Conservation (phyloP, 2,888 invertebrate genomes). For the Macrophya annulata region DNA sequence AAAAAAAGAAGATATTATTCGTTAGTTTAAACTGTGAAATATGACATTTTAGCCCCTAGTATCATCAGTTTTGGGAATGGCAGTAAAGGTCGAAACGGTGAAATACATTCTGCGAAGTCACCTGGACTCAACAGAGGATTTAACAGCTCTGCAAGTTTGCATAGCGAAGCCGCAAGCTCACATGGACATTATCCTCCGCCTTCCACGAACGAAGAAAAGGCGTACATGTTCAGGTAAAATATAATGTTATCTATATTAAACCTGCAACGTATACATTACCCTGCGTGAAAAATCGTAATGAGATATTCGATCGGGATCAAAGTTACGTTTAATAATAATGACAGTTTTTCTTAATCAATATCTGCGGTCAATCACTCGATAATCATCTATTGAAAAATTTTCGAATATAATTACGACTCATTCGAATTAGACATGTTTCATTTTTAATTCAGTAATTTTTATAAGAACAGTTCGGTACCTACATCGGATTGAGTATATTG, state of each 20-base stretch:
- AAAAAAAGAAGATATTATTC: background rate
- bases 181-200: slow-evolving; percentile 67
- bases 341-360: background rate
- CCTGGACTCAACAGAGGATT: slow-evolving; percentile 39
- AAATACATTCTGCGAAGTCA: slow-evolving; percentile 35
- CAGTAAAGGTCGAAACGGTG: slow-evolving; percentile 13
- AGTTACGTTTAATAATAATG: slow-evolving; percentile 11
- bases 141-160: slow-evolving; percentile 54
- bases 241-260: background rate
- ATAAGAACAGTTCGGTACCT: no score
- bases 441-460: background rate
- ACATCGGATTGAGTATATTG: no score
- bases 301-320: slow-evolving; percentile 8
- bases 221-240: slow-evolving; percentile 75
- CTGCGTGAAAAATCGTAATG: background rate
- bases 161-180: slow-evolving; percentile 56
- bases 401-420: background rate
- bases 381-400: background rate
- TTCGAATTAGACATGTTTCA: background rate
- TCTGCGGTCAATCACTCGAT: background rate
- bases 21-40: background rate
- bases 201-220: slow-evolving; percentile 74
- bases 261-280: background rate
- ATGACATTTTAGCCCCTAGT: slow-evolving; percentile 46
- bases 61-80: slow-evolving; percentile 48